Evolutionary conservation across 2,888 invertebrate species (phyloP).

Genomic region (Heteromyza rotundicornis): DNA sequence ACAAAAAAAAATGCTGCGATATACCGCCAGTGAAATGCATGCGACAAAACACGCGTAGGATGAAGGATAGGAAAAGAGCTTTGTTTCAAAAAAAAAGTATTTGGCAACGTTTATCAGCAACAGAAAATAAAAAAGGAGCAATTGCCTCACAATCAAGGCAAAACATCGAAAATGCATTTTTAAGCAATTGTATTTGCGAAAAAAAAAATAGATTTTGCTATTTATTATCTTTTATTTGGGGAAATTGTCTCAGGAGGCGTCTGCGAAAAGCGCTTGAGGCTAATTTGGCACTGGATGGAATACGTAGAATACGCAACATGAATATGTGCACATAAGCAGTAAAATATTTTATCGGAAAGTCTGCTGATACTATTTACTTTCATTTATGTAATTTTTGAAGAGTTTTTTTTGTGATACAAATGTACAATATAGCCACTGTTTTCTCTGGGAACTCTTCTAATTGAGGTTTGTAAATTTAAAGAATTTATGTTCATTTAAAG

Average conservation of each 20-base stretch:
- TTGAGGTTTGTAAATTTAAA: too few species aligned
- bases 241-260: not conserved
- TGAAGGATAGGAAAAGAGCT: not conserved
- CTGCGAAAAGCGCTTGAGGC: not conserved
- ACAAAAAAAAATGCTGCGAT: slow-evolving; percentile 4
- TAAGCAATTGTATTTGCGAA: not conserved
- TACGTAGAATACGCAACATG: not conserved
- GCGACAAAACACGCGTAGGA: not conserved
- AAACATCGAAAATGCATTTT: slow-evolving; percentile 1
- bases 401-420: too few species aligned
- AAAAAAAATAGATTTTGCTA: too few species aligned
- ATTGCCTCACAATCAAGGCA: not conserved
- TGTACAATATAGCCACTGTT: too few species aligned
- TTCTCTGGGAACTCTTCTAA: too few species aligned
- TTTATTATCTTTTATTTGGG: not conserved
- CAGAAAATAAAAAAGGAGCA: not conserved
- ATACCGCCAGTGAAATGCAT: not conserved
- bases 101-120: slow-evolving; percentile 4
- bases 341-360: too few species aligned
- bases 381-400: too few species aligned
- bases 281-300: not conserved
- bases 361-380: too few species aligned
- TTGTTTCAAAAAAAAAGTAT: not conserved
- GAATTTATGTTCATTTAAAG: too few species aligned
- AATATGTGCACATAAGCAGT: too few species aligned